Conservation (phyloP, 2,888 invertebrate genomes). For the Netelia fuscicornis region DNA sequence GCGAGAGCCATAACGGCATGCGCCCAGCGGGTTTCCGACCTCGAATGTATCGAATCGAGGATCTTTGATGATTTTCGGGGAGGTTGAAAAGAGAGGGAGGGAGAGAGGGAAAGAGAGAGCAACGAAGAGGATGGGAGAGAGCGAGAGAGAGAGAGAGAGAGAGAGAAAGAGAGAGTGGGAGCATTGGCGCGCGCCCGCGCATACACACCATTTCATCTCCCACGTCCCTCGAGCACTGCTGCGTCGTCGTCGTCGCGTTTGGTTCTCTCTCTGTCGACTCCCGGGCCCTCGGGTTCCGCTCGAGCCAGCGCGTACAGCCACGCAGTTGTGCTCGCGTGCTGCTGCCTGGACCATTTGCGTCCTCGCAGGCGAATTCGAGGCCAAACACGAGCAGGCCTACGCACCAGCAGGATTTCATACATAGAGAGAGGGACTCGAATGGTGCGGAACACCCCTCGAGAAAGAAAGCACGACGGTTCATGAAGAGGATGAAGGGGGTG, state of each 20-base stretch:
- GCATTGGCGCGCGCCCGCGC: slow-evolving; percentile 64
- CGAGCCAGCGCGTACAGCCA: slow-evolving; percentile 69
- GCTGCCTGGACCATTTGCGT: slow-evolving; percentile 82
- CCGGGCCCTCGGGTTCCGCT: slow-evolving; percentile 76
- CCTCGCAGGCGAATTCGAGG: slow-evolving; percentile 60
- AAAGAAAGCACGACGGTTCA: slow-evolving; percentile 12
- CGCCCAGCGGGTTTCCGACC: slow-evolving; percentile 75
- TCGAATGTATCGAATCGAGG: slow-evolving; percentile 81
- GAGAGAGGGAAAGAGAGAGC: neutral
- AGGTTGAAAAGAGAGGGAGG: slow-evolving; percentile 71
- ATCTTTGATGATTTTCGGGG: slow-evolving; percentile 82
- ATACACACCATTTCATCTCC: slow-evolving; percentile 65
- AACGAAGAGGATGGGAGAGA: slow-evolving; percentile 74
- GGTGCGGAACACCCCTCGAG: slow-evolving; percentile 18
- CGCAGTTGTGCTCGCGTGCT: slow-evolving; percentile 80
- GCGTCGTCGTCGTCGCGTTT: slow-evolving; percentile 68
- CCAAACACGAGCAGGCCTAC: slow-evolving; percentile 35
- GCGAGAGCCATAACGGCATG: slow-evolving; percentile 32
- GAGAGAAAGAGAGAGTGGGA: slow-evolving; percentile 42
- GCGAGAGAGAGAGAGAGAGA: neutral
- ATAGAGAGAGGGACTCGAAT: slow-evolving; percentile 12
- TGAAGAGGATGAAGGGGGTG: slow-evolving; percentile 1
- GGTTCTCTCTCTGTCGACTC: slow-evolving; percentile 69
- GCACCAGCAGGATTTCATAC: slow-evolving; percentile 32
- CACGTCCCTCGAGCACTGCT: slow-evolving; percentile 62